These are phyloP conservation scores for Lichenostomus cassidix DNA, from an alignment of 2,113 vertebrate genomes.

Conservation along the genomic window DNA sequence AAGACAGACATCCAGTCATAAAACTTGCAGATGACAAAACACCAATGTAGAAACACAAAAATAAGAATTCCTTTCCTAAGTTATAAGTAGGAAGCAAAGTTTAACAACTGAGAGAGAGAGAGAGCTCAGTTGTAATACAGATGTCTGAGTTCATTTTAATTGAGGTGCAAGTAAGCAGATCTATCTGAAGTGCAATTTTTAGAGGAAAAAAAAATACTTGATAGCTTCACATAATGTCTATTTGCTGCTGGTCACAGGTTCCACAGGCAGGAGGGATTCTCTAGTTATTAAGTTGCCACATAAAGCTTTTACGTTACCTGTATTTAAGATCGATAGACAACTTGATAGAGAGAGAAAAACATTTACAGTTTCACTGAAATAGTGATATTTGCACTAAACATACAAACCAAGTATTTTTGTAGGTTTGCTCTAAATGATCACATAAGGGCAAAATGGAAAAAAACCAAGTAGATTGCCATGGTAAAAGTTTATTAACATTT, in stretches of 20 bases:
- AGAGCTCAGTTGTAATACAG: not conserved
- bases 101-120: not conserved
- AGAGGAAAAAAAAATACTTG: not conserved
- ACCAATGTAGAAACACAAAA: not conserved
- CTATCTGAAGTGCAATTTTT: not conserved
- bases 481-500: not conserved
- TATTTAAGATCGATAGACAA: not conserved
- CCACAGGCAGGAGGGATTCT: not conserved
- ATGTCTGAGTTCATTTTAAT: not conserved
- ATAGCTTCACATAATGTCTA: not conserved
- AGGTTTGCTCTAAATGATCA: not conserved
- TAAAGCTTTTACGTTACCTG: not conserved
- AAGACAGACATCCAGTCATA: not conserved
- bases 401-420: not conserved
- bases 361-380: not conserved
- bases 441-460: accelerated
- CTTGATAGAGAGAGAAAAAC: not conserved
- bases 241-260: not conserved
- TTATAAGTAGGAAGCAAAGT: not conserved
- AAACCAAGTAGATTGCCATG: not conserved
- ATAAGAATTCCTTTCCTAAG: not conserved
- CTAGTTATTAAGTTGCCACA: not conserved
- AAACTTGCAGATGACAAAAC: not conserved
- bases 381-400: not conserved
- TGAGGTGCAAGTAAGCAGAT: not conserved